These are phyloP conservation scores for Pogonocichla stellata DNA, from an alignment of 2,113 vertebrate species.

Conservation along the genomic window DNA sequence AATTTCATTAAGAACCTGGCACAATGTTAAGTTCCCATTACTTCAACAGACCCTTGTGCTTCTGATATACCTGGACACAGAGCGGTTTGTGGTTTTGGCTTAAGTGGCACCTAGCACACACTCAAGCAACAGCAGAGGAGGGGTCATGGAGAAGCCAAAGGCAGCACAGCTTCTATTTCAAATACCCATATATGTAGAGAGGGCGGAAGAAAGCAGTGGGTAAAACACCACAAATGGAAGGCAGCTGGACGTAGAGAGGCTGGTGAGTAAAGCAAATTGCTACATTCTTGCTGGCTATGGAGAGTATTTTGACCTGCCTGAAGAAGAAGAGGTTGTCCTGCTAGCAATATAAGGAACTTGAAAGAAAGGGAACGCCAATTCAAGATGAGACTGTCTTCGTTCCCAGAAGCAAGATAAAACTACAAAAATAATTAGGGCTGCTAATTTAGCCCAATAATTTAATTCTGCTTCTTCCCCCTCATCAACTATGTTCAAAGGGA, in stretches of 20 bases:
- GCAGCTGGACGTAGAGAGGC: not conserved
- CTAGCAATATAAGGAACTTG: not conserved
- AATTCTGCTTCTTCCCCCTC: not conserved
- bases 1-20: not conserved
- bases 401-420: not conserved
- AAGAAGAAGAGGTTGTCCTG: not conserved
- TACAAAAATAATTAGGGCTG: not conserved
- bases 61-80: not conserved
- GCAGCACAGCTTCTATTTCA: not conserved
- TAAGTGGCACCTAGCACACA: not conserved
- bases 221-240: not conserved
- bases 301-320: not conserved
- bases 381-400: not conserved
- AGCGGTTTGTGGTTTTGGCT: not conserved
- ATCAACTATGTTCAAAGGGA: not conserved
- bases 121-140: not conserved
- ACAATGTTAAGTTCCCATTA: fast-evolving
- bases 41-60: not conserved
- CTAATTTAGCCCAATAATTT: not conserved
- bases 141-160: not conserved
- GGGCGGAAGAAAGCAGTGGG: not conserved
- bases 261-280: not conserved
- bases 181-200: not conserved
- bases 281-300: not conserved
- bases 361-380: not conserved